A percentile compares a stretch with the other conserved stretches of the same genome.
Evolutionary conservation across 2,797 vertebrate genomes (phyloP).

Genomic region (Bucorvus abyssinicus): DNA sequence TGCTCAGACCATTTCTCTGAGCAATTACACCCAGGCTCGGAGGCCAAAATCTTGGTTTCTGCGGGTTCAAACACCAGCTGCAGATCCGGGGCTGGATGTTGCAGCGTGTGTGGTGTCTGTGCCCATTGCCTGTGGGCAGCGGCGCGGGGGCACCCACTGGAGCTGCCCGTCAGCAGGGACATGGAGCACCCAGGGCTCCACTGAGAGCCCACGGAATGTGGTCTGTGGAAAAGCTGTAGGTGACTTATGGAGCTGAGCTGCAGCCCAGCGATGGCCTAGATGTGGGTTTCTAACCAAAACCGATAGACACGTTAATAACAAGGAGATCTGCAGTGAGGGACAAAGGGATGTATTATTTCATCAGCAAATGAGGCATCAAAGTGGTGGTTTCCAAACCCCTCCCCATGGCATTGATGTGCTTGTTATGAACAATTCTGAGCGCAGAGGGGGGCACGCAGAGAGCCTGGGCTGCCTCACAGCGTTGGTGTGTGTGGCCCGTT

Average conservation of each 20-base stretch:
- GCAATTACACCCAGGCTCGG: neutral
- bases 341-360: neutral
- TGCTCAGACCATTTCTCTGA: too few species aligned
- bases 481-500: accelerated
- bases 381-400: neutral
- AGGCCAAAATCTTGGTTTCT: neutral
- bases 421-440: neutral
- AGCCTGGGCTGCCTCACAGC: too few species aligned
- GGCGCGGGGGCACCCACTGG: too few species aligned
- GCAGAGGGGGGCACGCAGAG: neutral
- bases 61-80: neutral
- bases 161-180: too few species aligned
- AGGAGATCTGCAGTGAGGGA: neutral
- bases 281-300: neutral
- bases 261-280: neutral
- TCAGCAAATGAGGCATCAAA: neutral
- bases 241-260: neutral
- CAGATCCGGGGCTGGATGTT: neutral
- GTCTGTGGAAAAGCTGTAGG: neutral
- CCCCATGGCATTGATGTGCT: too few species aligned
- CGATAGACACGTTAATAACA: neutral
- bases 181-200: too few species aligned
- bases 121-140: too few species aligned
- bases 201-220: too few species aligned
- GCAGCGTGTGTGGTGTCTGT: too few species aligned